Conservation (phyloP, 2,797 vertebrate genomes). For the Sparus aurata region DNA sequence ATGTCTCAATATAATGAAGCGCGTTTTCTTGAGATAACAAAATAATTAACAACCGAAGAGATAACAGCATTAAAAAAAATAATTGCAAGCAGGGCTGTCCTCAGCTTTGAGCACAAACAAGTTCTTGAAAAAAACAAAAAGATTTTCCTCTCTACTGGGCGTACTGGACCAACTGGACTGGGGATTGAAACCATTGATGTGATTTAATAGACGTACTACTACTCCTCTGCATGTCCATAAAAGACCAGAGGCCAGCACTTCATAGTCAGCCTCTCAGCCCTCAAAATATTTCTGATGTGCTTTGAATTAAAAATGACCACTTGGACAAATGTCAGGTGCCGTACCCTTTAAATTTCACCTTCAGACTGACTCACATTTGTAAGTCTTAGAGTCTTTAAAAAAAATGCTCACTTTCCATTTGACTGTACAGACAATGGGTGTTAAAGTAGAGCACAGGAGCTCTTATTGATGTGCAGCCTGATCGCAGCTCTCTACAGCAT, state of each 20-base stretch:
- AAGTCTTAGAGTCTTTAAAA: background rate
- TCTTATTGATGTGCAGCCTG: constrained; percentile 44
- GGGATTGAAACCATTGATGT: constrained; percentile 9
- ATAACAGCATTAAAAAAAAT: too few species aligned
- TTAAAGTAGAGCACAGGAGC: constrained; percentile 6
- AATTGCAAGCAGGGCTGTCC: too few species aligned
- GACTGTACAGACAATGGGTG: constrained; percentile 17
- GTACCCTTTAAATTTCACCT: constrained; percentile 45
- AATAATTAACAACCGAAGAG: too few species aligned
- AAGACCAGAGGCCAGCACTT: constrained; percentile 29
- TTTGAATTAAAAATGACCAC: constrained; percentile 49
- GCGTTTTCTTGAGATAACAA: too few species aligned
- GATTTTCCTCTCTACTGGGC: background rate
- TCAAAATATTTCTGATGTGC: constrained; percentile 43
- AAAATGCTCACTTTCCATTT: constrained; percentile 1
- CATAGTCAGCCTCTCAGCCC: constrained; percentile 15
- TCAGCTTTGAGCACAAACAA: background rate
- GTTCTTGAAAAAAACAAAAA: background rate
- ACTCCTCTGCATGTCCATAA: constrained; percentile 26
- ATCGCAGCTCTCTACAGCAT: constrained; percentile 41
- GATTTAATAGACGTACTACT: constrained; percentile 15
- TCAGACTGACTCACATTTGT: constrained; percentile 14
- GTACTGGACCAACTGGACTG: background rate
- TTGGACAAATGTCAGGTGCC: constrained; percentile 50
- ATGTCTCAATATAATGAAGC: too few species aligned